Conservation (phyloP, 2,888 invertebrate genomes). For the Eupithecia tripunctaria region DNA sequence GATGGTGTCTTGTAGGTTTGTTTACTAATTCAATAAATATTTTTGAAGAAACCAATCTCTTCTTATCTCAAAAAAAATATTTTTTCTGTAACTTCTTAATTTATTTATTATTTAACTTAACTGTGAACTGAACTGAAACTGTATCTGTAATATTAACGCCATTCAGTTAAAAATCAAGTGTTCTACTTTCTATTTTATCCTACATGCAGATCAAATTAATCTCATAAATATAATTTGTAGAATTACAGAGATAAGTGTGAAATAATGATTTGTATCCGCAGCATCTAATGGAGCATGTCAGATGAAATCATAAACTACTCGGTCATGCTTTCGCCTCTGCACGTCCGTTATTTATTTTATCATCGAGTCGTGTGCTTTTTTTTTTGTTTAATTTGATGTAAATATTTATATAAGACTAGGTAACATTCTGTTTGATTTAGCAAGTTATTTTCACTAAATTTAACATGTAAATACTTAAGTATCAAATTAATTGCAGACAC, state of each 20-base stretch:
- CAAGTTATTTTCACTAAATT: neutral
- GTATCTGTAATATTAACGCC: neutral
- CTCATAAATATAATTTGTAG: conserved; percentile 30
- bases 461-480: neutral
- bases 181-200: conserved; percentile 27
- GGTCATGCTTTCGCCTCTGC: conserved; percentile 69
- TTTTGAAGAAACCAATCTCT: neutral
- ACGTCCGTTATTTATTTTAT: conserved; percentile 37
- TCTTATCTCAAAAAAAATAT: neutral
- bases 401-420: neutral
- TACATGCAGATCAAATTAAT: conserved; percentile 20
- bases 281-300: conserved; percentile 63
- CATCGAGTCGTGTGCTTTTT: neutral
- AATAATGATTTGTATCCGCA: conserved; percentile 43
- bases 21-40: neutral
- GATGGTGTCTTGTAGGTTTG: neutral
- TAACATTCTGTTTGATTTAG: neutral
- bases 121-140: neutral
- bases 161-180: conserved; percentile 12
- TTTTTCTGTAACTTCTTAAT: neutral
- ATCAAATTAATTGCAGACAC: neutral
- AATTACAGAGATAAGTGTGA: conserved; percentile 25
- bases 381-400: neutral
- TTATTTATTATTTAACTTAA: neutral
- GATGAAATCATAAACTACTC: conserved; percentile 55